Percentiles rank a stretch among this genome's conserved stretches.
These are phyloP conservation scores for Polia nebulosa DNA, from an alignment of 2,888 invertebrate genomes.

Conservation along the genomic window DNA sequence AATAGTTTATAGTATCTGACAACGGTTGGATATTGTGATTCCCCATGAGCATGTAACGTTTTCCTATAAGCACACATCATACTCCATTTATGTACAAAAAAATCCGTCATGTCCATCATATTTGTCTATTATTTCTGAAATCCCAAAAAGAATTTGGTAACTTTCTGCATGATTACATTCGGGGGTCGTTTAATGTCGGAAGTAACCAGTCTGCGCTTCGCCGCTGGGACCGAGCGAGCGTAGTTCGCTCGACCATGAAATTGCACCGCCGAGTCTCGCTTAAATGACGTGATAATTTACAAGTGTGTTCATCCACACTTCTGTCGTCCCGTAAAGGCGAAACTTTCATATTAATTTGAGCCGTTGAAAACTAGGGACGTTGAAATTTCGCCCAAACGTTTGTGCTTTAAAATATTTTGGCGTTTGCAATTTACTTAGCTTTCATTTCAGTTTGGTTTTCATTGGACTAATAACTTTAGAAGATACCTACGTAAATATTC, in stretches of 20 bases:
- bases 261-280: constrained; percentile 76
- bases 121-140: constrained; percentile 55
- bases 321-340: constrained; percentile 66
- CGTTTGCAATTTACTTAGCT: constrained; percentile 28
- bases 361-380: constrained; percentile 60
- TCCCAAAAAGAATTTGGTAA: constrained; percentile 54
- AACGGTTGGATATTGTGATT: background rate
- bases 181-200: constrained; percentile 62
- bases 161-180: constrained; percentile 64
- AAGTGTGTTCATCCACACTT: constrained; percentile 75
- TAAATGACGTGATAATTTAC: constrained; percentile 83
- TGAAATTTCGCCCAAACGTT: constrained; percentile 44
- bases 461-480: no score
- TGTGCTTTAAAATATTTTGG: constrained; percentile 41
- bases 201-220: constrained; percentile 59
- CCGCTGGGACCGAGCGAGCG: constrained; percentile 62
- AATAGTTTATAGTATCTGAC: no score
- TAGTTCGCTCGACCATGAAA: constrained; percentile 77
- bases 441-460: no score
- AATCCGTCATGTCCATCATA: constrained; percentile 40
- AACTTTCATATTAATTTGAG: constrained; percentile 72
- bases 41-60: background rate
- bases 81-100: background rate
- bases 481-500: background rate
- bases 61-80: background rate